Base-by-base conservation (phyloP, 1,140 invertebrate species). In the Drosophila watanabei region DNA sequence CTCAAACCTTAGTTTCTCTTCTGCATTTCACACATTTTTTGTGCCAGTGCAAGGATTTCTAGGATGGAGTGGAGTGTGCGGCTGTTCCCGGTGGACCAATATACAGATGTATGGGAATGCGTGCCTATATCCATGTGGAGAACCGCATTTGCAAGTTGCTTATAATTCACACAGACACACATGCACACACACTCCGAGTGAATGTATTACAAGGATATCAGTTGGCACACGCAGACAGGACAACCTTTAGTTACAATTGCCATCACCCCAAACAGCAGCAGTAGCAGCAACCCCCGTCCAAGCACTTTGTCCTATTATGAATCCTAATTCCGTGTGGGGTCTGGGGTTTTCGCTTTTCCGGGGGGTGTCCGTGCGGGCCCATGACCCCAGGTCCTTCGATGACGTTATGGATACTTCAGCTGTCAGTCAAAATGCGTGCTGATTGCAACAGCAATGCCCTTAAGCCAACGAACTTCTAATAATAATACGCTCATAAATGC, bases 351-450 rank as follows among this genome's bases (percentile, higher is more conserved):
- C 5, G 59, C 20, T n/a, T 39, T 56, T 56, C 18, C 54, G 14
- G 30, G 10, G 18, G 13, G 5, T n/a, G 28, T 51, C 48, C 28
- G 24, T 30, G 48, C 2, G 61, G 78, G 54, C 45, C 64, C 59
- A 54, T 84, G 85, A 89, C 84, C 85, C 63, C 49, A 79, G 70
- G 85, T 77, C 78, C 64, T 46, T 69, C 78, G 87, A 80, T 91
- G 87, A 90, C 75, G 82, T 82, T 90, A 82, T 82, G 79, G 87
- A 86, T 91, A 80, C 87, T 86, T 90, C 82, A 80, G 66, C 75
- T 89, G 82, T 89, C 86, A 90, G 75, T 89, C 85, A 82, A 82
- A 89, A 59, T 81, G 65, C 45, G 54, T 73, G 71, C 64, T 87
- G 75, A 86, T 85, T 86, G 82, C 82, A 78, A 62, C 48, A 37